Percentiles rank a stretch among this genome's conserved stretches.
Conservation (phyloP, 2,888 invertebrate genomes). For the Acanthosepion pharaonis region DNA sequence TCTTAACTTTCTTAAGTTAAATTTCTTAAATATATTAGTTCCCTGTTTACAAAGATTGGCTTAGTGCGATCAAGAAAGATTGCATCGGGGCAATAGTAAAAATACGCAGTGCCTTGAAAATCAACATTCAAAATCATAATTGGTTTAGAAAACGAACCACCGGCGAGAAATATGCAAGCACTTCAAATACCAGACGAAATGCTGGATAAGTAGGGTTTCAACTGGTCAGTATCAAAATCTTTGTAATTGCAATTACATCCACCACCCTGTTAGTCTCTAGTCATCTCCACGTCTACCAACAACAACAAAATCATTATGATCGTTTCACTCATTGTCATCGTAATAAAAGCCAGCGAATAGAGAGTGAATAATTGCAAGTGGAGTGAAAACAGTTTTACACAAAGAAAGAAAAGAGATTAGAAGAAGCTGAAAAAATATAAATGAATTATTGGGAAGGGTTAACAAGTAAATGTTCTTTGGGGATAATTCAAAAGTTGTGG, state of each 20-base stretch:
- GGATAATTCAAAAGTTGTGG: neutral
- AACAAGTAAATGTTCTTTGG: neutral
- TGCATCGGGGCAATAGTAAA: too few species aligned
- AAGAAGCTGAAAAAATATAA: neutral
- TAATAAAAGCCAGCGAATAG: neutral
- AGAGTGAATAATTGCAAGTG: neutral
- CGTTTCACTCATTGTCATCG: neutral
- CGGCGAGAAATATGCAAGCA: too few species aligned
- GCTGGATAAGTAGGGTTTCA: too few species aligned
- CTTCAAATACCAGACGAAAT: too few species aligned
- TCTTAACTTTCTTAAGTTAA: too few species aligned
- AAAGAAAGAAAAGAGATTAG: neutral
- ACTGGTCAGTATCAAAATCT: too few species aligned
- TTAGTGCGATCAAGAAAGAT: too few species aligned
- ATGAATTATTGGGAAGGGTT: neutral
- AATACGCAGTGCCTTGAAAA: too few species aligned
- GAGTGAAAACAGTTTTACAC: neutral
- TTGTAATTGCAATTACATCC: neutral
- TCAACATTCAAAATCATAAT: too few species aligned
- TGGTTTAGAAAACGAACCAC: too few species aligned
- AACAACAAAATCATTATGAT: neutral
- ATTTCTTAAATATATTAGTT: too few species aligned
- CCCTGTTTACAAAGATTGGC: too few species aligned
- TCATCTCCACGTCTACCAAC: neutral
- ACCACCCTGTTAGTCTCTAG: neutral